Evolutionary conservation across 2,113 vertebrate species (phyloP).

Genomic region (Anguilla rostrata): DNA sequence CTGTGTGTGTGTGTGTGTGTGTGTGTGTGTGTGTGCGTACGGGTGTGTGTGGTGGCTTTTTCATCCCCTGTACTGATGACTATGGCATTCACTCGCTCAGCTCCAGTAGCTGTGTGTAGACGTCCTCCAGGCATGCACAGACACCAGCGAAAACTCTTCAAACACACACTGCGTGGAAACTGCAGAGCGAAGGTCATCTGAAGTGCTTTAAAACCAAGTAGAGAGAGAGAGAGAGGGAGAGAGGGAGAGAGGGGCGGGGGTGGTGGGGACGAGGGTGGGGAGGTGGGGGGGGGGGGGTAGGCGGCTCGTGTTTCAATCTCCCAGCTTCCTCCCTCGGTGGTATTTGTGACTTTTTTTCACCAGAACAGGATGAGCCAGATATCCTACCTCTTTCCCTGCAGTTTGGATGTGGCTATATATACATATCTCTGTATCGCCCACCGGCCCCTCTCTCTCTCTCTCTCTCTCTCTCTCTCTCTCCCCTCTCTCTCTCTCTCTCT

Average conservation of each 20-base stretch:
- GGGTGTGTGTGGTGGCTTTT: neutral
- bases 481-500: no score
- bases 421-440: neutral
- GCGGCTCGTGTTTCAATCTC: neutral
- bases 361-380: slow-evolving; percentile 13
- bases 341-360: slow-evolving; percentile 11
- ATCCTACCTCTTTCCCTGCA: neutral
- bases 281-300: neutral
- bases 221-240: neutral
- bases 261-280: no score
- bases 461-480: neutral
- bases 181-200: no score
- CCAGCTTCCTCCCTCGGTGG: neutral
- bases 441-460: no score
- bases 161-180: neutral
- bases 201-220: no score
- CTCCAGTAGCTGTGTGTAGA: no score
- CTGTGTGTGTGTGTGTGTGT: neutral
- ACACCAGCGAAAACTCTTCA: neutral
- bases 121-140: no score
- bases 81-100: no score
- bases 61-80: neutral
- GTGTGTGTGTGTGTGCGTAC: slow-evolving; percentile 11
- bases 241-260: neutral
- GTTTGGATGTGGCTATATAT: neutral